Evolutionary conservation across 2,888 invertebrate species (phyloP), one percentile per base, ranked within the genome.

Genomic region (Linnaemya vulpina): DNA sequence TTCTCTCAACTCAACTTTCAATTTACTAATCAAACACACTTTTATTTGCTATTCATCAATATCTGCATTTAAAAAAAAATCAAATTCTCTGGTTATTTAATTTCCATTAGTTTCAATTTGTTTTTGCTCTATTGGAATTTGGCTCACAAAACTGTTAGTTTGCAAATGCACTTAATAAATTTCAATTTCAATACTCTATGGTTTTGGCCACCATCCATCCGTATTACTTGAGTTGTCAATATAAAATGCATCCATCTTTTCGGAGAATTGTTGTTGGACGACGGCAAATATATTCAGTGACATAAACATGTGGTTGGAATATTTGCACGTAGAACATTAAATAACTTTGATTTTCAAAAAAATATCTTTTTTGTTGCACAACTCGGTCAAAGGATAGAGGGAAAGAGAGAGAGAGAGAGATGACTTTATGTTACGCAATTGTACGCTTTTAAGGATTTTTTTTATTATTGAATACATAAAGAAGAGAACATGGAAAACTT

Each of bases 151-250:
- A 30, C 46, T 49, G 10, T 73, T 43, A 46, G 46, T 60, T n/a
- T 60, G 8, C 25, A 63, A 75, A 40, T 63, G 40, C 63, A 53
- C 53, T 63, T 75, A 53, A 40, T 30, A 65, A 76, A 75, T 55
- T 65, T 22, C 65, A 71, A 62, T 67, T 76, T 65, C 17, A 53
- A 65, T 75, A 11, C 25, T 63, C 51, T 35, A 17, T 46, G 46
- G 35, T 22, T 38, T 49, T 53, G 53, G 17, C 74, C 63, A 75
- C 43, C 63, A 75, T 40, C 63, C 63, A 63, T 40, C 63, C 63
- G 53, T 63, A 75, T 75, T 65, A 55, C 55, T 55, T 65, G 43
- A 20, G 46, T 30, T 65, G 30, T 51, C 75, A 65, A 40, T 17
- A 51, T 5, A 38, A 20, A 73, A 51, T 51, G 60, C 63, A 75